Percentiles rank a stretch among this genome's conserved stretches.
phyloP scores from a whole-genome alignment of 2,113 vertebrate species.

The Zosterops lateralis region DNA sequence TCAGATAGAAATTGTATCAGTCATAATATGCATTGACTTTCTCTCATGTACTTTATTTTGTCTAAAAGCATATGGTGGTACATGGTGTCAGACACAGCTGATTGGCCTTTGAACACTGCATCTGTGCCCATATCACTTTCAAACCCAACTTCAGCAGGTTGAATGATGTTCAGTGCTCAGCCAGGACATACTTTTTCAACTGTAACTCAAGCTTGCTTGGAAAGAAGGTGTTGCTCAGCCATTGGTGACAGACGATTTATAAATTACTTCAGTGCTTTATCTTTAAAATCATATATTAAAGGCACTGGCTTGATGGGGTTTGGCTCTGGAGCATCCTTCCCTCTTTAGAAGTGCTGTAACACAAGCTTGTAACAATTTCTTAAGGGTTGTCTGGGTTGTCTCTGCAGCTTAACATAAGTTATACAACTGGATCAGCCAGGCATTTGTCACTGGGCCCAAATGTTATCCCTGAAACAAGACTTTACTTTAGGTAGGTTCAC shows the following conservation, averaged over 20 bases:
- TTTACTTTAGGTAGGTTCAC: neutral
- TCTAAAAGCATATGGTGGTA: conserved; percentile 43
- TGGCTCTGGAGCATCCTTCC: conserved; percentile 44
- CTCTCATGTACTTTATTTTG: conserved; percentile 36
- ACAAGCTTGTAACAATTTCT: conserved; percentile 35
- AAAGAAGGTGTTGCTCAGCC: conserved; percentile 53
- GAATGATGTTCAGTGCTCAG: conserved; percentile 48
- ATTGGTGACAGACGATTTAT: conserved; percentile 63
- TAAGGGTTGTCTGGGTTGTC: conserved; percentile 7
- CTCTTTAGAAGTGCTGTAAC: conserved; percentile 42
- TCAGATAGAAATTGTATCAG: conserved; percentile 1
- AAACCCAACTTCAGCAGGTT: conserved; percentile 34
- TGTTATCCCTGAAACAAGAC: neutral
- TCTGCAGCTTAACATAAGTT: conserved; percentile 32
- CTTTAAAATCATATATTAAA: conserved; percentile 54
- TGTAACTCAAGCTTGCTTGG: conserved; percentile 43
- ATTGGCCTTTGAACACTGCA: conserved; percentile 63
- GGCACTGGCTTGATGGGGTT: conserved; percentile 13
- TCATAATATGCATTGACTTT: conserved; percentile 5
- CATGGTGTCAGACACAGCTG: conserved; percentile 56
- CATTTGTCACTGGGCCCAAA: conserved; percentile 51
- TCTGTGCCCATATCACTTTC: conserved; percentile 58
- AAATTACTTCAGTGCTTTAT: conserved; percentile 59
- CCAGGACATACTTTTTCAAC: conserved; percentile 57
- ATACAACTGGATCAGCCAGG: conserved; percentile 31